These are phyloP conservation scores for Acanthococcus lagerstroemiae DNA, from an alignment of 2,888 invertebrate genomes.

Conservation along the genomic window DNA sequence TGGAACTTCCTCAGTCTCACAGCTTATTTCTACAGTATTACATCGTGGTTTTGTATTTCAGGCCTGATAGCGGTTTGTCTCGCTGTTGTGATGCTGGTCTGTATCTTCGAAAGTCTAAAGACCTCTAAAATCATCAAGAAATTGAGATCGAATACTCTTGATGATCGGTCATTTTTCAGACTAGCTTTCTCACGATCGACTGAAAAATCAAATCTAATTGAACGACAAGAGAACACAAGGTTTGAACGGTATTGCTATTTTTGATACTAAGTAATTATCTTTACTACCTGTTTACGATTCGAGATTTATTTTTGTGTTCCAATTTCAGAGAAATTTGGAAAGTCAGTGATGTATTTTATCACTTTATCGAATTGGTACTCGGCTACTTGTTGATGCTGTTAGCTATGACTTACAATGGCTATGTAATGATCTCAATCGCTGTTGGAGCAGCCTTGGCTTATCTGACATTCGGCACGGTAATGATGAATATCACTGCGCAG, in stretches of 20 bases:
- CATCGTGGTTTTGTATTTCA: background rate
- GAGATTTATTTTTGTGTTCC: no score
- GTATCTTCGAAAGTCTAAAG: conserved; percentile 30
- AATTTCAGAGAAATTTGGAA: conserved; percentile 18
- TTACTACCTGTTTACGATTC: background rate
- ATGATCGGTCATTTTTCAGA: conserved; percentile 9
- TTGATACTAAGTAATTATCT: background rate
- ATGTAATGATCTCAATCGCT: conserved; percentile 53
- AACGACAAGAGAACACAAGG: background rate
- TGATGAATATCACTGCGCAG: conserved; percentile 32
- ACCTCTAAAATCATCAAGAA: conserved; percentile 17
- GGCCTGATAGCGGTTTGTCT: conserved; percentile 31
- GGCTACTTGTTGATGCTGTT: conserved; percentile 62
- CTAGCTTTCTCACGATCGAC: conserved; percentile 12
- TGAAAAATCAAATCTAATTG: conserved; percentile 12
- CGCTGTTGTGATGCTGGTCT: conserved; percentile 16
- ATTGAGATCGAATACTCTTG: background rate
- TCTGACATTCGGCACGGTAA: conserved; percentile 32
- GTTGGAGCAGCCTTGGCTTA: conserved; percentile 47
- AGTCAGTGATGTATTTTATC: conserved; percentile 15
- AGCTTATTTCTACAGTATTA: no score
- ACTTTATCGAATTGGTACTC: conserved; percentile 39
- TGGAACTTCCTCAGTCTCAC: no score
- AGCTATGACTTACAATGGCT: conserved; percentile 64
- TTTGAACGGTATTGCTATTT: background rate